Percentiles rank a stretch among this genome's conserved stretches.
Evolutionary conservation across 1,140 invertebrate genomes (phyloP).

Genomic region (Drosophila aff.): DNA sequence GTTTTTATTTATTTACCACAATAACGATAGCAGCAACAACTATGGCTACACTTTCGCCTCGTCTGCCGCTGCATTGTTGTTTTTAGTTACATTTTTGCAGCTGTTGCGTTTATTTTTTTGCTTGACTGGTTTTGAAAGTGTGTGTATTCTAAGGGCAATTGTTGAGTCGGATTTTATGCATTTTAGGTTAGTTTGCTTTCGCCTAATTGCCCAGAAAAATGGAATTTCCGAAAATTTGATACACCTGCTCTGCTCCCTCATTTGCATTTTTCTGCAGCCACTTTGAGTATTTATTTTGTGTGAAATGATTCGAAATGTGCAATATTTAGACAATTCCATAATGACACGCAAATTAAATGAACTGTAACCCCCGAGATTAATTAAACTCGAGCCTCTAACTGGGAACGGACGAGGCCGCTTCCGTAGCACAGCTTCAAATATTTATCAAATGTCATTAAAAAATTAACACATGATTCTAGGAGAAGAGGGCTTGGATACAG

Average conservation of each 20-base stretch:
- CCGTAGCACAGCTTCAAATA: slow-evolving; percentile 39
- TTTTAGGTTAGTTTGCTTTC: slow-evolving; percentile 18
- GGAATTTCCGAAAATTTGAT: neutral
- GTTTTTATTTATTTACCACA: slow-evolving; percentile 70
- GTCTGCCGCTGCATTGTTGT: slow-evolving; percentile 4
- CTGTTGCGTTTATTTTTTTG: slow-evolving; percentile 42
- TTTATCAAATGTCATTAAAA: slow-evolving; percentile 77
- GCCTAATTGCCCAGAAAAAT: slow-evolving; percentile 34
- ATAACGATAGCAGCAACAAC: slow-evolving; percentile 20
- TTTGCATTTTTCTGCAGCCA: slow-evolving; percentile 14
- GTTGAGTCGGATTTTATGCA: slow-evolving; percentile 12
- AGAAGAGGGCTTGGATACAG: neutral
- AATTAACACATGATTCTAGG: slow-evolving; percentile 76
- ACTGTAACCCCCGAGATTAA: slow-evolving; percentile 1
- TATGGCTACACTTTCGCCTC: slow-evolving; percentile 15
- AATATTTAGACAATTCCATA: slow-evolving; percentile 22
- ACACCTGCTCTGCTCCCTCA: neutral
- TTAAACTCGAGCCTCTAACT: neutral
- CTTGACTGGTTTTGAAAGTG: slow-evolving; percentile 15
- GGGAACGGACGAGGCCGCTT: neutral
- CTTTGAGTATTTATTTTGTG: slow-evolving; percentile 12
- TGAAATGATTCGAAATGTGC: slow-evolving; percentile 33
- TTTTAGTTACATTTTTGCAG: slow-evolving; percentile 54
- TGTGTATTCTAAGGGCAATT: slow-evolving; percentile 12
- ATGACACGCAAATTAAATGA: slow-evolving; percentile 5